Evolutionary conservation across 2,797 vertebrate genomes (phyloP).

Genomic region (Falco biarmicus): DNA sequence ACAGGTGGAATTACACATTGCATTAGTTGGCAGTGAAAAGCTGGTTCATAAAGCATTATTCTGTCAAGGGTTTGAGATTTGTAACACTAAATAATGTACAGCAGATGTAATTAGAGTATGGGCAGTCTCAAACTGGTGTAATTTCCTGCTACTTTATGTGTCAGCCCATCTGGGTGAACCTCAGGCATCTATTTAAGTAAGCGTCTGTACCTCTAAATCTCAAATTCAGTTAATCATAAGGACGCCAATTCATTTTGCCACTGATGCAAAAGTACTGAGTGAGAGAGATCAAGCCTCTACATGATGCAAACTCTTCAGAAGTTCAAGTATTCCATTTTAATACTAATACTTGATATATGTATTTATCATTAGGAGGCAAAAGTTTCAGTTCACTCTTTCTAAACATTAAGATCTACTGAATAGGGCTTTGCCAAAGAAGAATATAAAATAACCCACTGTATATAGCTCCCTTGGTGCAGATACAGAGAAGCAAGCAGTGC

Average conservation of each 20-base stretch:
- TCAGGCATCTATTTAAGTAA: neutral
- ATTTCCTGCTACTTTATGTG: conserved; percentile 23
- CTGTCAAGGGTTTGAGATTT: conserved; percentile 14
- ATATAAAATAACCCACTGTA: neutral
- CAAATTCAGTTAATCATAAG: neutral
- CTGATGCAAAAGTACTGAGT: neutral
- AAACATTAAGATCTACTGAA: neutral
- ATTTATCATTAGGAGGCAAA: neutral
- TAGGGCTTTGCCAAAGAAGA: neutral
- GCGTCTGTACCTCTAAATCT: neutral
- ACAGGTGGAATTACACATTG: conserved; percentile 10
- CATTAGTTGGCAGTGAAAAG: neutral
- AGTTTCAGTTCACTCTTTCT: neutral
- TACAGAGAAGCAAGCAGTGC: neutral
- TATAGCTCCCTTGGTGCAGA: neutral
- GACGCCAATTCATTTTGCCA: neutral
- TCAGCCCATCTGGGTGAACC: conserved; percentile 4
- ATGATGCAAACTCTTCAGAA: neutral
- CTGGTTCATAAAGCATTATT: neutral
- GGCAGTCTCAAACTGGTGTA: neutral
- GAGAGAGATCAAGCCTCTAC: neutral
- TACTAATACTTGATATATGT: neutral
- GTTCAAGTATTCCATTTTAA: neutral
- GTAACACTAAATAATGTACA: neutral
- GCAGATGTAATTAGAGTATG: neutral